These are phyloP conservation scores for Malurus cyaneus DNA, from an alignment of 2,113 vertebrate genomes.

Conservation along the genomic window DNA sequence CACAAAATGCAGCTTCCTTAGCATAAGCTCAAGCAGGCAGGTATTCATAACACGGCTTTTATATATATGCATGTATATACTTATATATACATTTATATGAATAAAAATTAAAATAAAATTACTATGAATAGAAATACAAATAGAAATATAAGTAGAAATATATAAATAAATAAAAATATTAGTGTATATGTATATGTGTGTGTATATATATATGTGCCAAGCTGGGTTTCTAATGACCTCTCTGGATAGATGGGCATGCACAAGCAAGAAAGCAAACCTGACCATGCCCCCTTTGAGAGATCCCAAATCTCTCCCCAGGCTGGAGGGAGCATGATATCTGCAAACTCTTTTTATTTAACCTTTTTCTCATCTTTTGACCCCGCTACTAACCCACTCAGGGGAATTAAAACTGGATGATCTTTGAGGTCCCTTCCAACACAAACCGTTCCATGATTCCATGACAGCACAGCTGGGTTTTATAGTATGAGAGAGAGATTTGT, in stretches of 20 bases:
- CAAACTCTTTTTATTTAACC: neutral
- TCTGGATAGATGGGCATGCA: neutral
- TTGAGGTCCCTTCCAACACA: neutral
- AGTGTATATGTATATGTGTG: too few species aligned
- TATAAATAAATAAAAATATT: too few species aligned
- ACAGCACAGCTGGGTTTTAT: neutral
- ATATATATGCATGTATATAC: neutral
- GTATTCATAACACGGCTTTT: neutral
- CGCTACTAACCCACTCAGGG: rapidly evolving
- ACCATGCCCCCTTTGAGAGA: neutral
- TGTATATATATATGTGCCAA: neutral
- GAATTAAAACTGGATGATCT: neutral
- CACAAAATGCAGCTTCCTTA: neutral
- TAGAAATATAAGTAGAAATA: too few species aligned
- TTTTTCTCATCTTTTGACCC: neutral
- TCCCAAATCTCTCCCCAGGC: neutral
- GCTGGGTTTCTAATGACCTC: neutral
- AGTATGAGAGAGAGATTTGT: neutral
- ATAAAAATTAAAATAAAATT: too few species aligned
- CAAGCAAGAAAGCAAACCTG: neutral
- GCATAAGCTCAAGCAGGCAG: neutral
- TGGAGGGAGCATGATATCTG: neutral
- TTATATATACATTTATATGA: too few species aligned
- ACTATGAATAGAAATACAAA: too few species aligned
- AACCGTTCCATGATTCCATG: neutral